Percentiles rank a stretch among this genome's conserved stretches.
These are phyloP conservation scores for Philereme vetulata DNA, from an alignment of 2,888 invertebrate genomes.

Conservation along the genomic window DNA sequence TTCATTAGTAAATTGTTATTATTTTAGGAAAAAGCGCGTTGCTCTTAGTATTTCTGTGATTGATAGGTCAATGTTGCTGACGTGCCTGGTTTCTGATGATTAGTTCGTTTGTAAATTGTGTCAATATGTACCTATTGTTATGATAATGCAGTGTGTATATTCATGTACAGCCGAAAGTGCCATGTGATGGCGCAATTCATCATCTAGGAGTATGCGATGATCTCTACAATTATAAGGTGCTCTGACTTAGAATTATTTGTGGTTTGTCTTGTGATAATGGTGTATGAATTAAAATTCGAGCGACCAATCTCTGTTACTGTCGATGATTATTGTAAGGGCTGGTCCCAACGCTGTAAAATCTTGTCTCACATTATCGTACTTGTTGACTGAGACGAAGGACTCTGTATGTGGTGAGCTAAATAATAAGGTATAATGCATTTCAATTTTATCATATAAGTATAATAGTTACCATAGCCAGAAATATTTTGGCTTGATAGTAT, in stretches of 20 bases:
- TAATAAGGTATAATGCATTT: slow-evolving; percentile 71
- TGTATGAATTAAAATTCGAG: slow-evolving; percentile 69
- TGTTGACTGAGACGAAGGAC: slow-evolving; percentile 41
- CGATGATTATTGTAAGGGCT: slow-evolving; percentile 71
- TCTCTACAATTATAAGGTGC: slow-evolving; percentile 85
- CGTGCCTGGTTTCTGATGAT: slow-evolving; percentile 65
- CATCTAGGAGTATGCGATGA: slow-evolving; percentile 74
- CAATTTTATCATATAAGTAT: slow-evolving; percentile 62
- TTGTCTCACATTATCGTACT: slow-evolving; percentile 41
- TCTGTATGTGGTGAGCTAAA: slow-evolving; percentile 41
- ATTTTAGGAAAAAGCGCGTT: slow-evolving; percentile 36
- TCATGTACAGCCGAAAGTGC: slow-evolving; percentile 72
- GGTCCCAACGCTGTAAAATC: slow-evolving; percentile 59
- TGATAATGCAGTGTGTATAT: slow-evolving; percentile 71
- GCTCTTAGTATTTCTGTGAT: slow-evolving; percentile 41
- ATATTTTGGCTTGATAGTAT: slow-evolving; percentile 51
- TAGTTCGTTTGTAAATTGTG: slow-evolving; percentile 73
- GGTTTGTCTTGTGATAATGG: slow-evolving; percentile 78
- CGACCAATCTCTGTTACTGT: slow-evolving; percentile 75
- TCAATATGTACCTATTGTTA: slow-evolving; percentile 72
- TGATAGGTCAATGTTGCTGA: slow-evolving; percentile 54
- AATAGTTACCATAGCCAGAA: slow-evolving; percentile 68
- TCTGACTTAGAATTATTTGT: slow-evolving; percentile 80
- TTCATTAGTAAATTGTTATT: slow-evolving; percentile 25
- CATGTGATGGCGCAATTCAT: slow-evolving; percentile 75